Evolutionary conservation across 2,797 vertebrate species (phyloP).

Genomic region (Erethizon dorsatum): DNA sequence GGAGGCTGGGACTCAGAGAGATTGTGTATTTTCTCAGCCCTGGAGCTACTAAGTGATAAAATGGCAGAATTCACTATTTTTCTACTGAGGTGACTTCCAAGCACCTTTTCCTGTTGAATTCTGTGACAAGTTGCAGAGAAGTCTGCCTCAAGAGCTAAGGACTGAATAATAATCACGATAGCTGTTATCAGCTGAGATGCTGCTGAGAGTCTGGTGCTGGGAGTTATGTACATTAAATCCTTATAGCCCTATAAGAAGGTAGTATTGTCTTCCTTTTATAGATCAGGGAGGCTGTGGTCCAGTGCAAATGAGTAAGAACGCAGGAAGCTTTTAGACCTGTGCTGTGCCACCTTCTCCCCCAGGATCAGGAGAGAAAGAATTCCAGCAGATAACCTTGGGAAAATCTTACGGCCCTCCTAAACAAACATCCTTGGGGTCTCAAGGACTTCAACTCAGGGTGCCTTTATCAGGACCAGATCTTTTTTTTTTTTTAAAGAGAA

Average conservation of each 20-base stretch:
- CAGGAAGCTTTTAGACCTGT: background rate
- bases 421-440: background rate
- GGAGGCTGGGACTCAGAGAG: background rate
- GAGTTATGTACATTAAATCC: background rate
- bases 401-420: background rate
- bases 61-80: background rate
- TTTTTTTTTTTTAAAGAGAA: too few species aligned
- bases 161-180: background rate
- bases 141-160: background rate
- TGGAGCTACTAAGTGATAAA: conserved; percentile 3
- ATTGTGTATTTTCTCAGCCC: background rate
- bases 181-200: conserved; percentile 1
- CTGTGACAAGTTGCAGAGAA: background rate
- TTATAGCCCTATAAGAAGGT: background rate
- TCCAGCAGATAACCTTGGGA: background rate
- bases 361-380: background rate
- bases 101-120: background rate
- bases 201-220: background rate
- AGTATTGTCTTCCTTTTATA: background rate
- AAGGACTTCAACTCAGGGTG: background rate
- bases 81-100: background rate
- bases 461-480: background rate
- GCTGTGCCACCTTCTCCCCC: background rate
- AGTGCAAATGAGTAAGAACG: background rate
- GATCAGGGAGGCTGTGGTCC: background rate